Evolutionary conservation across 2,888 invertebrate species (phyloP), one percentile per base, ranked within the genome.

Genomic region (Caenorhabditis sp.): DNA sequence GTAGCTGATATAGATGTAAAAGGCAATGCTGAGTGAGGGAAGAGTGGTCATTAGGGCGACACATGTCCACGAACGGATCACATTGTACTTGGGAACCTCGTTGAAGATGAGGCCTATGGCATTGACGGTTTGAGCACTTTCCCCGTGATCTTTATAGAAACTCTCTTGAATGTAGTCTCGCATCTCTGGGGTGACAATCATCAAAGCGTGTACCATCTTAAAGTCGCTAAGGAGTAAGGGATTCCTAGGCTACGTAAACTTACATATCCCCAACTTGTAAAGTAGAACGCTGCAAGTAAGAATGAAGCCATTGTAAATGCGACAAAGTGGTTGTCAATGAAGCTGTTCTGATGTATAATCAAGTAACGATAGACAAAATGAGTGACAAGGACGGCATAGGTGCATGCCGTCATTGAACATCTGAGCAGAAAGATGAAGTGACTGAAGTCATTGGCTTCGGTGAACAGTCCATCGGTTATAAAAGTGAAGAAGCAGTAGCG

Each of bases 281-380:
- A 50, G 18, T 50, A 50, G 2, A 50, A n/a, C 2, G 8, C 6
- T 18, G 18, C 15, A 9, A 50, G 50, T 8, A 9, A 9, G 18
- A 50, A 50, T 3, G 50, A 20, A 20, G 8, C 15, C 2, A 20
- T 18, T 20, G 18, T 50, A 20, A 50, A 50, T 8, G 1, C 6
- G 3, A n/a, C 8, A 20, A 50, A 50, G 6, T 18, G n/a, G 3
- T 50, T 50, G 1, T 8, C 8, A 18, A 20, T 50, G 18, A 20
- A 18, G 18, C 8, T 20, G 6, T 20, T 50, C 8, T 18, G 2
- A 18, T 50, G n/a, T 3, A 50, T 18, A 18, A 50, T 50, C 50
- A 69, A 9, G n/a, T 69, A 69, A 8, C 69, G 47, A 35, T 69
- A 69, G 8, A 69, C 47, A 32, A 69, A 69, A 20, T 69, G 69